Conservation (phyloP, 2,113 vertebrate species). For the Prochilodus magdalenae region DNA sequence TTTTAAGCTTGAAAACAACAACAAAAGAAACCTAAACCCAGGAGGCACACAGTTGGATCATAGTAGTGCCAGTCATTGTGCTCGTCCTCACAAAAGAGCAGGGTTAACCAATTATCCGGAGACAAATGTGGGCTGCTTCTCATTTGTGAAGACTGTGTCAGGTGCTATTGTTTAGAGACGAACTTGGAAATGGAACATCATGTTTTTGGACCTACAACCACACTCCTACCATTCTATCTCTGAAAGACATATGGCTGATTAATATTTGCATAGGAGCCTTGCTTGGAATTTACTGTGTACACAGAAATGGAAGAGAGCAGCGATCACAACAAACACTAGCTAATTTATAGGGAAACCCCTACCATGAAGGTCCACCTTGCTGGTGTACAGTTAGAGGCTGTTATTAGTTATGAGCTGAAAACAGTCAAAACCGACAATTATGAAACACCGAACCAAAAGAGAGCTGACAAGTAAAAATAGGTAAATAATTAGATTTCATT, state of each 20-base stretch:
- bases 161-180: neutral
- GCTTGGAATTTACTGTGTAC: neutral
- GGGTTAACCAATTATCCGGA: neutral
- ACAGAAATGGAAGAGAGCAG: neutral
- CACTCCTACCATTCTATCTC: neutral
- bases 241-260: neutral
- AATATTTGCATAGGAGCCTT: neutral
- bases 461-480: too few relatives aligned
- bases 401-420: too few relatives aligned
- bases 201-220: neutral
- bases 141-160: neutral
- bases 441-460: too few relatives aligned
- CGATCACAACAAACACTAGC: neutral
- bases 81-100: neutral
- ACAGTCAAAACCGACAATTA: too few relatives aligned
- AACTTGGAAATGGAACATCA: neutral
- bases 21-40: constrained; percentile 2
- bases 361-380: too few relatives aligned
- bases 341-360: neutral
- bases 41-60: neutral
- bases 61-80: constrained; percentile 5
- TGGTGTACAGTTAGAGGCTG: too few relatives aligned
- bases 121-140: neutral
- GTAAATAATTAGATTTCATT: too few relatives aligned
- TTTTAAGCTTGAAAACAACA: neutral